phyloP scores from a whole-genome alignment of 2,888 invertebrate species.

The Pomacea canaliculata region DNA sequence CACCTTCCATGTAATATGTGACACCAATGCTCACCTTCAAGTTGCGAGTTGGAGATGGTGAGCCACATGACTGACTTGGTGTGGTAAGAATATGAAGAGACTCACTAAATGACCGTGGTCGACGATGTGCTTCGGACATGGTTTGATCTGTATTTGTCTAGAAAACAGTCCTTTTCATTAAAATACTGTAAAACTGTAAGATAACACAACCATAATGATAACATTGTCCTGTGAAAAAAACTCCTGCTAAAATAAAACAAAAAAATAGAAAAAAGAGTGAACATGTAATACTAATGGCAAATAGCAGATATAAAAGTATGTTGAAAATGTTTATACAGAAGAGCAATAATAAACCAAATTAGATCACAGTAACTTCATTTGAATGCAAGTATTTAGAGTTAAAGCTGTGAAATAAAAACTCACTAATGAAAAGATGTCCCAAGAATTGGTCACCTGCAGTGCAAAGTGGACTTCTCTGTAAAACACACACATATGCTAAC shows the following conservation, averaged over 20 bases:
- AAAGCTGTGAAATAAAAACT: conserved; percentile 32
- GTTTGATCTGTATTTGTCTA: conserved; percentile 15
- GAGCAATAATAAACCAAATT: no score
- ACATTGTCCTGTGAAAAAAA: no score
- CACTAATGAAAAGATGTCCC: conserved; percentile 88
- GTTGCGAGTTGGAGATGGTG: conserved; percentile 68
- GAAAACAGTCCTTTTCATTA: not conserved
- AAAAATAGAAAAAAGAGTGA: no score
- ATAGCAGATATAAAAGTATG: no score
- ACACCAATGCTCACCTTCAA: conserved; percentile 45
- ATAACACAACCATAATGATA: no score
- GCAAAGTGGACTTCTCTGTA: conserved; percentile 85
- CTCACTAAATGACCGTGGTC: conserved; percentile 67
- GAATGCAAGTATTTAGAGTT: no score
- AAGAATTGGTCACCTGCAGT: conserved; percentile 94
- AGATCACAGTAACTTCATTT: no score
- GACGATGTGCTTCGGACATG: conserved; percentile 53
- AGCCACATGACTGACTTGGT: conserved; percentile 62
- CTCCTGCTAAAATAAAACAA: no score
- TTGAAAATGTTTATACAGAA: no score
- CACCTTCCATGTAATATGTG: no score
- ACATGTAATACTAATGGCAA: no score
- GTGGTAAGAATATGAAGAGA: conserved; percentile 67
- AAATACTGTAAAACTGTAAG: no score
- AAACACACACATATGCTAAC: not conserved